Base-by-base conservation (phyloP, 2,888 invertebrate genomes). In the Polydrusus pterygomalis region DNA sequence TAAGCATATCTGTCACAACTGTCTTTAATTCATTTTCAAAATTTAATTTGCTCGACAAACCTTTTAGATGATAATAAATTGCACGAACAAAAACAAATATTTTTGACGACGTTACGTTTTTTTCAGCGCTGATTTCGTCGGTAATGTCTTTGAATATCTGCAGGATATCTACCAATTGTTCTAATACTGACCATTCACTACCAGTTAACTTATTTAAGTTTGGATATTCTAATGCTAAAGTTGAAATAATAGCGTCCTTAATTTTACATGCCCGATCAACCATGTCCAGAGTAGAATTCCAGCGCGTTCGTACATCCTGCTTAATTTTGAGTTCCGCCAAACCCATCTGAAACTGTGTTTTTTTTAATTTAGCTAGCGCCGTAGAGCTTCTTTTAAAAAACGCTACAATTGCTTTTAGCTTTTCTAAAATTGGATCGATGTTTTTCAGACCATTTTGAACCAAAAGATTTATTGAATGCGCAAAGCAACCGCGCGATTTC, bases 331-430 rank as follows among this genome's bases (percentile, higher is more conserved):
- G 25, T 49, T 80, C 74, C 56, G 77, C 20, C 30, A 67, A 67
- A 10, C 51, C 30, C 67, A 49, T 67, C 17, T 67, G 67, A 15
- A 40, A n/a, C 45, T 67, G 67, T 30, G n/a, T 30, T 49, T 43
- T 51, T 47, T 30, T 47, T 49, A 67, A 51, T 9, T 67, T 67
- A 9, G 49, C 51, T n/a, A 67, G 51, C 6, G 67, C 49, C 34
- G 30, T 47, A n/a, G 49, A 49, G 30, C 67, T 67, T 18, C 51
- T 17, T 49, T 74, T 74, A 11, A 56, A 69, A 79, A 81, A 72
- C 47, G 71, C 49, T 73, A 79, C 78, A 34, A 78, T 78, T 7
- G 47, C 17, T 45, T 73, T 73, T 18, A 73, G 54, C 68, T 73
- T 68, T 2, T 67, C 18, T 15, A 56, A 40, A 30, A 25, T 40